These are phyloP conservation scores for Lasioglossum morio DNA, from an alignment of 2,888 invertebrate species.

Conservation along the genomic window DNA sequence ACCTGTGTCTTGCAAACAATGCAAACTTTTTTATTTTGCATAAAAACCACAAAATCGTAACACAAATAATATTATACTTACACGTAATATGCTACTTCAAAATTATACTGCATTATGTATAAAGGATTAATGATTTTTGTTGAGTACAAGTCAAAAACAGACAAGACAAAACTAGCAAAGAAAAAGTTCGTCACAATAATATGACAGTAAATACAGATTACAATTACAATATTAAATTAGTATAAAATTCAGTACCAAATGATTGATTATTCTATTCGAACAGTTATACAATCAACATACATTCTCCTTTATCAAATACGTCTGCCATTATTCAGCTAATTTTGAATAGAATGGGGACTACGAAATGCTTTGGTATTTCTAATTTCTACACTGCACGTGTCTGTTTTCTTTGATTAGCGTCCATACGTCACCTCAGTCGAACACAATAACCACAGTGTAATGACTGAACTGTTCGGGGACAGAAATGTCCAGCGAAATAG, in stretches of 20 bases:
- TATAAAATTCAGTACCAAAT: neutral
- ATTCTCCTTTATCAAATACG: neutral
- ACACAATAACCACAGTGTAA: neutral
- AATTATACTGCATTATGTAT: too few relatives aligned
- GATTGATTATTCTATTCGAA: neutral
- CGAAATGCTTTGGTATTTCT: neutral
- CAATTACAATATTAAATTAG: neutral
- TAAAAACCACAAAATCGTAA: too few relatives aligned
- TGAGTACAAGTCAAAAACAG: too few relatives aligned
- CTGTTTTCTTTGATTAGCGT: neutral
- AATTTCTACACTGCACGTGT: neutral
- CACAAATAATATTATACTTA: too few relatives aligned
- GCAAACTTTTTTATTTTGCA: too few relatives aligned
- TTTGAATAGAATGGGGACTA: neutral
- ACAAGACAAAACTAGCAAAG: too few relatives aligned
- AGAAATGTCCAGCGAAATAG: neutral
- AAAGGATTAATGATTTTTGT: too few relatives aligned
- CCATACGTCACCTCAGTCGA: neutral
- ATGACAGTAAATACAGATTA: neutral
- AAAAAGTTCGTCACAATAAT: neutral
- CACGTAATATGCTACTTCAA: too few relatives aligned
- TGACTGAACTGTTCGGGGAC: constrained; percentile 13
- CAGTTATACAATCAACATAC: neutral
- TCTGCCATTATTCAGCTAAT: neutral
- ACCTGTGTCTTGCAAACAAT: too few relatives aligned